These are phyloP conservation scores for Abrostola triplasia DNA, from an alignment of 2,888 invertebrate genomes.

Conservation along the genomic window DNA sequence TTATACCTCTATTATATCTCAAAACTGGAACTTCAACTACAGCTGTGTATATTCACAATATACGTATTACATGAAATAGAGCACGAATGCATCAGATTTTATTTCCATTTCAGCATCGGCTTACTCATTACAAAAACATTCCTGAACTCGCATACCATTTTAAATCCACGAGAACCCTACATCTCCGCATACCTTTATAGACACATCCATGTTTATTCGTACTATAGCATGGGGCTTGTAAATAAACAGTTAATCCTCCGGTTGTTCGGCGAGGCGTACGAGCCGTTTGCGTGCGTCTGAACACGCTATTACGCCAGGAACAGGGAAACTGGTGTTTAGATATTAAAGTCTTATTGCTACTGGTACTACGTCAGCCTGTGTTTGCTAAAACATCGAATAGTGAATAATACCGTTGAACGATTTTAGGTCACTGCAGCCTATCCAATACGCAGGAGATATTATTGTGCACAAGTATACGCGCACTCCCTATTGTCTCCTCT, in stretches of 20 bases:
- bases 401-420: background rate
- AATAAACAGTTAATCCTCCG: conserved; percentile 49
- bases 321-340: conserved; percentile 36
- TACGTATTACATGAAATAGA: background rate
- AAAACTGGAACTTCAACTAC: too few relatives aligned
- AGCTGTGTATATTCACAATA: background rate
- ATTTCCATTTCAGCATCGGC: background rate
- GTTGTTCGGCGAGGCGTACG: conserved; percentile 21
- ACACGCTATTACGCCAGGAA: conserved; percentile 38
- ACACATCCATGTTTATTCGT: conserved; percentile 28
- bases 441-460: too few relatives aligned
- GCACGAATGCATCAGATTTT: background rate
- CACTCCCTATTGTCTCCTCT: too few relatives aligned
- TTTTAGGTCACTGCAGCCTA: background rate
- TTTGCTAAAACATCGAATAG: conserved; percentile 20
- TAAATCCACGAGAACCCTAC: conserved; percentile 8
- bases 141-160: conserved; percentile 7
- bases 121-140: background rate
- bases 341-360: conserved; percentile 53
- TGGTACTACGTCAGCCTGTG: conserved; percentile 9
- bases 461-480: too few relatives aligned
- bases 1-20: too few relatives aligned
- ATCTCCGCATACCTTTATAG: background rate
- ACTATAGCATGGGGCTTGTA: conserved; percentile 36
- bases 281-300: conserved; percentile 33